Evolutionary conservation across 2,888 invertebrate genomes (phyloP).

Genomic region (Mellilla xanthometata): DNA sequence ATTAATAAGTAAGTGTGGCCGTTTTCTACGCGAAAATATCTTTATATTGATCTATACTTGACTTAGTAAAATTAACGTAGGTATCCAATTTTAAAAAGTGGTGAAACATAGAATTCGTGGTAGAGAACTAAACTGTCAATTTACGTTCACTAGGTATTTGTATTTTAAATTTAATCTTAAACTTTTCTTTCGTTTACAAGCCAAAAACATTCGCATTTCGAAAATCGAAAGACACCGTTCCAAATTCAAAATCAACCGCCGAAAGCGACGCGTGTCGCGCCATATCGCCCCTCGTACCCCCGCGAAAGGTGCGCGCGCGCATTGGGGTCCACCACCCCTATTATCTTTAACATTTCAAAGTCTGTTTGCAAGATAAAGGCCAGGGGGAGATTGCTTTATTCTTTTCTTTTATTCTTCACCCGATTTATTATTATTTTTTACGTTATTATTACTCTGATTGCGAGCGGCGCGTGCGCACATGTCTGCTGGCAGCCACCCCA

Average conservation of each 20-base stretch:
- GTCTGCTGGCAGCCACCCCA: conserved; percentile 63
- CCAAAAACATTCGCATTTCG: conserved; percentile 6
- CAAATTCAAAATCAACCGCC: conserved; percentile 75
- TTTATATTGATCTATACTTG: no score
- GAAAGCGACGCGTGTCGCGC: conserved; percentile 50
- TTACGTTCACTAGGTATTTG: no score
- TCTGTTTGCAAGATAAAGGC: conserved; percentile 82
- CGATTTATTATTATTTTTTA: conserved; percentile 83
- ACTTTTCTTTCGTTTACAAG: neutral
- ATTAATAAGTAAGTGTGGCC: no score
- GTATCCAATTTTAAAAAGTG: no score
- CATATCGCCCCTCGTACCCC: conserved; percentile 57
- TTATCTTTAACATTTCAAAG: conserved; percentile 81
- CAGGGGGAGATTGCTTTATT: conserved; percentile 80
- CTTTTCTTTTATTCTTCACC: conserved; percentile 82
- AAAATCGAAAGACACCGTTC: conserved; percentile 41
- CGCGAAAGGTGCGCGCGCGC: conserved; percentile 73
- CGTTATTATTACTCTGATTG: conserved; percentile 82
- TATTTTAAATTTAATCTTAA: no score
- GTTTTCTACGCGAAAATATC: no score
- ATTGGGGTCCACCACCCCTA: conserved; percentile 73
- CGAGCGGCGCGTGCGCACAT: conserved; percentile 78
- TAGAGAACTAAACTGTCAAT: no score
- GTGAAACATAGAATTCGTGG: no score
- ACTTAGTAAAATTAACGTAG: no score